These are phyloP conservation scores for Drosophila neutralis DNA, from an alignment of 2,888 invertebrate genomes.

Conservation along the genomic window DNA sequence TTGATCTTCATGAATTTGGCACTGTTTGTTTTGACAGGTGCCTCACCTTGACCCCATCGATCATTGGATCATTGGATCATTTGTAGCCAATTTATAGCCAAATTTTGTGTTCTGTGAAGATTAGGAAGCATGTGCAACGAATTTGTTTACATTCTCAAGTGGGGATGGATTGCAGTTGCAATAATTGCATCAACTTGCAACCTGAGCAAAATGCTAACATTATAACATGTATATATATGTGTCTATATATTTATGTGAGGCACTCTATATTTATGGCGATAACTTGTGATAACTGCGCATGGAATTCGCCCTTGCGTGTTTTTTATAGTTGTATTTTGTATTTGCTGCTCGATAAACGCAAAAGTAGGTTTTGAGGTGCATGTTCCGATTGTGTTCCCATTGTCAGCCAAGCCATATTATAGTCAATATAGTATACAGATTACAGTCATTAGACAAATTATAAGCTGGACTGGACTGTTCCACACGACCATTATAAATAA, in stretches of 20 bases:
- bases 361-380: too few species aligned
- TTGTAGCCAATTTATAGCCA: not conserved
- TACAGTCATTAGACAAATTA: not conserved
- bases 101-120: not conserved
- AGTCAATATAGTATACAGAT: not conserved
- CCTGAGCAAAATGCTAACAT: not conserved
- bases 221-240: not conserved
- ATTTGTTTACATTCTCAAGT: not conserved
- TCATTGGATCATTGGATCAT: not conserved
- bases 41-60: not conserved
- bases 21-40: not conserved
- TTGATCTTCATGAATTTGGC: constrained; percentile 1
- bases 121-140: not conserved
- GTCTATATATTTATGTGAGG: not conserved
- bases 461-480: not conserved
- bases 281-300: not conserved
- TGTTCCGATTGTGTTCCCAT: not conserved
- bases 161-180: not conserved
- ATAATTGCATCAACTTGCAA: not conserved
- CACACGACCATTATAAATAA: not conserved
- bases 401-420: too few species aligned
- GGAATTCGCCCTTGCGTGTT: not conserved
- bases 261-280: not conserved
- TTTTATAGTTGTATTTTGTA: not conserved
- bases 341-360: not conserved